Evolutionary conservation across 2,888 invertebrate genomes (phyloP), one percentile per base, ranked within the genome.

Genomic region (Ormyrus thymus): DNA sequence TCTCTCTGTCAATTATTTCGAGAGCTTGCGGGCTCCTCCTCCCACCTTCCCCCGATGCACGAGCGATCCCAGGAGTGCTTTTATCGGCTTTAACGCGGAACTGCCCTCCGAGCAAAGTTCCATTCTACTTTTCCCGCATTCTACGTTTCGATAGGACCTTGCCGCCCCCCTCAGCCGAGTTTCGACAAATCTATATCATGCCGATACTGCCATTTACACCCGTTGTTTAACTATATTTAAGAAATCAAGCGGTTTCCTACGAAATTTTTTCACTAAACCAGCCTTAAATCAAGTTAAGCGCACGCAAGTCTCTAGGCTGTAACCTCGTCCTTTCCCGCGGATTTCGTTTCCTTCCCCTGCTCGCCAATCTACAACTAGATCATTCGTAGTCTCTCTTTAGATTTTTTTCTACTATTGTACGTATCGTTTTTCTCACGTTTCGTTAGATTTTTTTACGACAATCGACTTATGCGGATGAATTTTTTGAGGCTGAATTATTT

Each of bases 191-290:
- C 80, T 84, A 86, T 88, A 88, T 87, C 86, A 86, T 82, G 83
- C 85, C 83, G 82, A 88, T 87, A 88, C 88, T 89, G 88, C 87
- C 88, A 89, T 87, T 84, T 83, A 82, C 83, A 84, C 62, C 76
- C 74, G 66, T 29, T 29, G 3, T 72, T 70, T 71, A 78, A 82
- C 81, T 86, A 86, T 83, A 81, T 29, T 29, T 86, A 86, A 86
- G 85, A 64, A 62, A 83, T 83, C 81, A 84, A 81, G 72, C 84
- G 78, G 84, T 87, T 86, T 85, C 84, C 84, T 86, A 87, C 83
- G 83, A 84, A 82, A 76, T 81, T 83, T 76, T 83, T 81, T 82
- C 82, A 78, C 50, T 10, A 64, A 83, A 76, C 81, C 79, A 83
- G 83, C 84, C 83, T 84, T 85, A 84, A 81, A 81, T 69, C 9